These are phyloP conservation scores for Endotricha flammealis DNA, from an alignment of 2,888 invertebrate species.

Conservation along the genomic window DNA sequence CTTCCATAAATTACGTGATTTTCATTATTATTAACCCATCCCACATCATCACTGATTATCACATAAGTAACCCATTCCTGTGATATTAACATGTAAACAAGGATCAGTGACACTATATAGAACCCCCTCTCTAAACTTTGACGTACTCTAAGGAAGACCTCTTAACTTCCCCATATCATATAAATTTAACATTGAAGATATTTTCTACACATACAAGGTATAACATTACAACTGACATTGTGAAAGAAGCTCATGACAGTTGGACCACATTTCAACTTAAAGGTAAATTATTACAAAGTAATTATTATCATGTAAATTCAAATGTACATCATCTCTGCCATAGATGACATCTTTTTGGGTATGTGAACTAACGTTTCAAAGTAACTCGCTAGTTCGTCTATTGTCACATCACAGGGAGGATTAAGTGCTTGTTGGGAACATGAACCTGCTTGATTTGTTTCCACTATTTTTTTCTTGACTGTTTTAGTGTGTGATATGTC, in stretches of 20 bases:
- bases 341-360: conserved; percentile 97
- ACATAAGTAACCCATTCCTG: too few species aligned
- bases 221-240: conserved; percentile 2
- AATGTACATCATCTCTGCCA: conserved; percentile 99
- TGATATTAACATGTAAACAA: too few species aligned
- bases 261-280: conserved; percentile 14
- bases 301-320: too few species aligned
- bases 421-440: conserved; percentile 90
- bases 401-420: conserved; percentile 90
- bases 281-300: conserved; percentile 6
- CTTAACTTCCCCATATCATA: too few species aligned
- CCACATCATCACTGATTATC: too few species aligned
- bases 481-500: conserved; percentile 32
- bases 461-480: conserved; percentile 33
- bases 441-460: conserved; percentile 54
- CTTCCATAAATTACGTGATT: too few species aligned
- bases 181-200: too few species aligned
- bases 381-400: conserved; percentile 96
- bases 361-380: conserved; percentile 97
- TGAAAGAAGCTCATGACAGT: conserved; percentile 5
- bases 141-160: too few species aligned
- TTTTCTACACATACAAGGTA: too few species aligned
- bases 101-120: too few species aligned
- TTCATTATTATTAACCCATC: too few species aligned
- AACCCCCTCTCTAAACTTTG: too few species aligned